These are phyloP conservation scores for Thera britannica DNA, from an alignment of 2,888 invertebrate species.

Conservation along the genomic window DNA sequence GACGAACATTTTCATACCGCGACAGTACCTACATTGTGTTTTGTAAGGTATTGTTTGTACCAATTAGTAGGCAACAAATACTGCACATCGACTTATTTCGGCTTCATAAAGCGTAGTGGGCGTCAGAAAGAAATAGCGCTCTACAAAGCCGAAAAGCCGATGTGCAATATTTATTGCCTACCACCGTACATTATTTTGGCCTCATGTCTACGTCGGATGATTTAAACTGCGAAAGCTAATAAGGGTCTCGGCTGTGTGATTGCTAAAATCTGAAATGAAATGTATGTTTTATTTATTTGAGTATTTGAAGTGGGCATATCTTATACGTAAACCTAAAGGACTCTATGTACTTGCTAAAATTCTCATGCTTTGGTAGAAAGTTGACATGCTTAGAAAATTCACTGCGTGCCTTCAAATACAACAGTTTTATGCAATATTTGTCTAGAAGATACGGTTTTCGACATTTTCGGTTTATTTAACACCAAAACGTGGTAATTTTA, in stretches of 20 bases:
- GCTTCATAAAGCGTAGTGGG: too few relatives aligned
- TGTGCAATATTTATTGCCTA: too few relatives aligned
- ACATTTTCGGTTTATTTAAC: conserved; percentile 1
- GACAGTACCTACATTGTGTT: too few relatives aligned
- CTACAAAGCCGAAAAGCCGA: too few relatives aligned
- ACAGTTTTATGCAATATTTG: conserved; percentile 13
- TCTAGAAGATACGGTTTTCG: background rate
- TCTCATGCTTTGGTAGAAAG: conserved; percentile 44
- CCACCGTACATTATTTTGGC: too few relatives aligned
- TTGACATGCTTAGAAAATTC: conserved; percentile 36
- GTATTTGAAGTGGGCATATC: conserved; percentile 47
- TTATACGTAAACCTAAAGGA: conserved; percentile 53
- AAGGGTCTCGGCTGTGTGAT: conserved; percentile 56
- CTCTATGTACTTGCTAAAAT: conserved; percentile 45
- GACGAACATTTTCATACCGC: too few relatives aligned
- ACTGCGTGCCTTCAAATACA: conserved; percentile 52
- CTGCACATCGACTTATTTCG: too few relatives aligned
- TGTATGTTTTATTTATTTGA: conserved; percentile 47
- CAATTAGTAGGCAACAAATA: too few relatives aligned
- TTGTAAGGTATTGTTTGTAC: too few relatives aligned
- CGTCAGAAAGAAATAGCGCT: too few relatives aligned
- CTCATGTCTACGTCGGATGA: background rate
- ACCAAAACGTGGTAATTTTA: conserved; percentile 53
- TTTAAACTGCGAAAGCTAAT: conserved; percentile 38
- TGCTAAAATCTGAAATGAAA: conserved; percentile 55